These are phyloP conservation scores for Eublepharis macularius DNA, from an alignment of 2,113 vertebrate genomes.

Conservation along the genomic window DNA sequence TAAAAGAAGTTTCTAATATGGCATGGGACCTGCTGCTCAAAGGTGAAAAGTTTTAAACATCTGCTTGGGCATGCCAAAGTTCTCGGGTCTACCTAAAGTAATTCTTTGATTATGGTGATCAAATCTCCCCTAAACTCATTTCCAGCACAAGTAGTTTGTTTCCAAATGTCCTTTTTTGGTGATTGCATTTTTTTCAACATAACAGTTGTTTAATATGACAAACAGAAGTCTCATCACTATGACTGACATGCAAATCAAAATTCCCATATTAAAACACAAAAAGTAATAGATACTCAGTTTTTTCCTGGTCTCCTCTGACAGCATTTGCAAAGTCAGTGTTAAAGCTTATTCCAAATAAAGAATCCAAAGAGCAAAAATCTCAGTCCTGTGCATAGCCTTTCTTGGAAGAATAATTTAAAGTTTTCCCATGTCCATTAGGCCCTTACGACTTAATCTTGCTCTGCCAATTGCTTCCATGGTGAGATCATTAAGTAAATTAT, in stretches of 20 bases:
- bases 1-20: not conserved
- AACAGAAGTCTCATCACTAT: not conserved
- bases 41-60: not conserved
- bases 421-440: slow-evolving; percentile 98
- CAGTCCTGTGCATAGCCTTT: slow-evolving; percentile 71
- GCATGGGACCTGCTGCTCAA: not conserved
- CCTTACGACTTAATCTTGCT: slow-evolving; percentile 95
- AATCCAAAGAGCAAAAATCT: slow-evolving; percentile 58
- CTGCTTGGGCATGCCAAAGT: not conserved
- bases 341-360: slow-evolving; percentile 54
- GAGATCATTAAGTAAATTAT: slow-evolving; percentile 99
- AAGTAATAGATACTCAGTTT: slow-evolving; percentile 18
- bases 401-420: slow-evolving; percentile 80
- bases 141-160: not conserved
- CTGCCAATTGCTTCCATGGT: slow-evolving; percentile 96
- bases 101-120: not conserved
- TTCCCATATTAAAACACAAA: slow-evolving; percentile 33
- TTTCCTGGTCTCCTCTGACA: slow-evolving; percentile 46
- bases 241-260: not conserved
- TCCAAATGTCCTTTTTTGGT: not conserved
- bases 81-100: not conserved
- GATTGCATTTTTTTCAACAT: not conserved
- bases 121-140: not conserved
- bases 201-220: not conserved
- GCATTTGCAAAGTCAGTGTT: slow-evolving; percentile 52